phyloP scores from a whole-genome alignment of 2,888 invertebrate genomes.

The Orthosia cruda region DNA sequence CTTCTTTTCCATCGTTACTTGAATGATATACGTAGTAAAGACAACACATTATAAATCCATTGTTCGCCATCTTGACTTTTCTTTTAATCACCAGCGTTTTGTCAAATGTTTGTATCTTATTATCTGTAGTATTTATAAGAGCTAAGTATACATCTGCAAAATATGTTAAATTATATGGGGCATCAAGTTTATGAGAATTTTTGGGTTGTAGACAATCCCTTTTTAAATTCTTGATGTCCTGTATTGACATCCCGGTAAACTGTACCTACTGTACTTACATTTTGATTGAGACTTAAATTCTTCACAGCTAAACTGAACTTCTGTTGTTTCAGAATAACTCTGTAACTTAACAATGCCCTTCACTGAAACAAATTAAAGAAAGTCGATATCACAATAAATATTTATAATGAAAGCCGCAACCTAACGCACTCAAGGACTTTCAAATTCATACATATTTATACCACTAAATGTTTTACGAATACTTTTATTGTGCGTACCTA shows the following conservation, averaged over 20 bases:
- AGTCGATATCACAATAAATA: too few species aligned
- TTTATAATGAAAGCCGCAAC: too few species aligned
- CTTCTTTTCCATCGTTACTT: rapidly evolving
- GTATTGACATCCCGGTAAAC: not conserved
- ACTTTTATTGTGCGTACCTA: too few species aligned
- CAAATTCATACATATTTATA: too few species aligned
- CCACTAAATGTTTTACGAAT: too few species aligned
- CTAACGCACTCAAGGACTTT: too few species aligned
- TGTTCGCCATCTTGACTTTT: not conserved
- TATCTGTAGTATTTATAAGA: not conserved
- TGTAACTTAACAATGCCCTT: too few species aligned
- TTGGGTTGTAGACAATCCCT: not conserved
- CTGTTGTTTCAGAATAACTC: not conserved
- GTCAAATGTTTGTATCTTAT: not conserved
- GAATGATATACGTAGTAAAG: not conserved
- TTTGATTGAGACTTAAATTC: not conserved
- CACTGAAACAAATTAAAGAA: too few species aligned
- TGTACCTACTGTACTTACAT: not conserved
- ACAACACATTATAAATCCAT: conserved; percentile 20
- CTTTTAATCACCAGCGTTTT: too few species aligned
- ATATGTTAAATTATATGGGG: not conserved
- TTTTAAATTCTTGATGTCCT: not conserved
- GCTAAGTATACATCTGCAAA: conserved; percentile 5
- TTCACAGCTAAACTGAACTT: not conserved
- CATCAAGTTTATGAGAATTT: too few species aligned